phyloP scores from a whole-genome alignment of 2,113 vertebrate genomes.

The Rhagologus leucostigma region DNA sequence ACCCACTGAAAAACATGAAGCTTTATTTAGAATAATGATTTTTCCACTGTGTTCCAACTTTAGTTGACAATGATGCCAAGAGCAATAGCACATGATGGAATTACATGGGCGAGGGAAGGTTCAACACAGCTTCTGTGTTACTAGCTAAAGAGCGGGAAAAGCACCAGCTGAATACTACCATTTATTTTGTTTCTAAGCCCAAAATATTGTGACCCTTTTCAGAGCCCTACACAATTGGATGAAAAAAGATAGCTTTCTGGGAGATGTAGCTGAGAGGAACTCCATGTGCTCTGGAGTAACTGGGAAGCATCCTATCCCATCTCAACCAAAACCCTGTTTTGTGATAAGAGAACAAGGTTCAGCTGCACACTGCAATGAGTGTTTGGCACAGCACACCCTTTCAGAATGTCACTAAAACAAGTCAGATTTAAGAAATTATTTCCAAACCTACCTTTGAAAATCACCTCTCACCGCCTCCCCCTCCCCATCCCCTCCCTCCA shows the following conservation, averaged over 20 bases:
- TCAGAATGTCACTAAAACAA: neutral
- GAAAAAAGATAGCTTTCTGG: neutral
- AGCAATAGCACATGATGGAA: neutral
- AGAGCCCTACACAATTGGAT: neutral
- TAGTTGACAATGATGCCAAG: neutral
- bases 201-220: neutral
- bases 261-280: neutral
- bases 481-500: neutral
- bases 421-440: neutral
- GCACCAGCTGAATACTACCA: neutral
- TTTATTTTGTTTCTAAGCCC: neutral
- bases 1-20: neutral
- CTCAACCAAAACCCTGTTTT: neutral
- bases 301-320: neutral
- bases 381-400: fast-evolving
- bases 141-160: neutral
- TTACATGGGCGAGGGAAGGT: neutral
- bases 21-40: constrained; percentile 41
- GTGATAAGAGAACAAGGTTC: neutral
- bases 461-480: fast-evolving
- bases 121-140: neutral
- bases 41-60: neutral
- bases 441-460: neutral
- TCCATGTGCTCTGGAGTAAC: neutral
- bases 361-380: neutral